Percentiles rank a stretch among this genome's conserved stretches.
Evolutionary conservation across 23 tunicate genomes (phyloP).

Genomic region (Oikopleura dioica): DNA sequence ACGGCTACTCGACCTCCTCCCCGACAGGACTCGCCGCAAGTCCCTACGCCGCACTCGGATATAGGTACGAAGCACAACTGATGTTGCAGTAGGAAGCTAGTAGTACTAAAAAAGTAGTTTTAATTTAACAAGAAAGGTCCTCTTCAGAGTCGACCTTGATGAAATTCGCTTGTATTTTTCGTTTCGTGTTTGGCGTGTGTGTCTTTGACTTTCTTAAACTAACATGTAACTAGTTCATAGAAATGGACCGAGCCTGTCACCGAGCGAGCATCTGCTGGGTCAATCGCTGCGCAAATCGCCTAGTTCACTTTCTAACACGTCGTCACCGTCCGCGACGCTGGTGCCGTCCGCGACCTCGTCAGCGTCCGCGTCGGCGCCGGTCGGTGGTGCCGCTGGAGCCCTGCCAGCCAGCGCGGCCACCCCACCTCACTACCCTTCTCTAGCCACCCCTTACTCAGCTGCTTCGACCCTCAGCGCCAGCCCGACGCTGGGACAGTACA

Average conservation of each 20-base stretch:
- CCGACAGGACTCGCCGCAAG: background rate
- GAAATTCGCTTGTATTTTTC: no score
- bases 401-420: background rate
- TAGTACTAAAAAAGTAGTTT: no score
- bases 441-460: conserved; percentile 6
- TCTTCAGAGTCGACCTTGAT: no score
- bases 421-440: background rate
- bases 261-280: background rate
- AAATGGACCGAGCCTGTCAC: background rate
- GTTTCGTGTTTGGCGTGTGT: no score
- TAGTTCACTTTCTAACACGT: background rate
- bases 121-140: no score
- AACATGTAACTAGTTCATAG: conserved; percentile 8
- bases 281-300: background rate
- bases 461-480: conserved; percentile 11
- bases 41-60: conserved; percentile 2
- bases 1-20: background rate
- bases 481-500: conserved; percentile 3
- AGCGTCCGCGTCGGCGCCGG: background rate
- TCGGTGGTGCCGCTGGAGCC: background rate
- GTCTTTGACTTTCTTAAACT: no score
- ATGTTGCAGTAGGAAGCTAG: no score
- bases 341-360: conserved; percentile 1
- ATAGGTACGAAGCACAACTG: background rate
- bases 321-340: conserved; percentile 9